Evolutionary conservation across 2,113 vertebrate species (phyloP).

Genomic region (Oceanites oceanicus): DNA sequence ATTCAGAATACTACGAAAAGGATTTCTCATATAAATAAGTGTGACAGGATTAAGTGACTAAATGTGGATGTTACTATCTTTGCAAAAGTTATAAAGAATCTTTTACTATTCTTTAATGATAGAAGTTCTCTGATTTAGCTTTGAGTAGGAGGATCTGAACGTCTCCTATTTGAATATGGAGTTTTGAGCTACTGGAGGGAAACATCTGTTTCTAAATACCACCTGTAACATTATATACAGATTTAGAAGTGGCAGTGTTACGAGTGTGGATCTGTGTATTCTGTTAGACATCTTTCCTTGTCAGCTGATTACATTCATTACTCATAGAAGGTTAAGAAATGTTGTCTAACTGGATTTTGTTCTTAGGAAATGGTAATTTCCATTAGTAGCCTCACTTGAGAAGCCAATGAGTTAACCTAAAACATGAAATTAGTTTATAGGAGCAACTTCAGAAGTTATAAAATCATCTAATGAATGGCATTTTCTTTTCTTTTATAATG

Average conservation of each 20-base stretch:
- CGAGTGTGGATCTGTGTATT: neutral
- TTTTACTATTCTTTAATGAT: neutral
- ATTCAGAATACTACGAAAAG: neutral
- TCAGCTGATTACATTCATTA: neutral
- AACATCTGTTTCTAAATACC: neutral
- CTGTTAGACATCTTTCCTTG: neutral
- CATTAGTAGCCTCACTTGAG: neutral
- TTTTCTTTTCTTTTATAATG: neutral
- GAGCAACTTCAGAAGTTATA: neutral
- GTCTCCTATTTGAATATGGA: neutral
- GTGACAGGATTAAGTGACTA: neutral
- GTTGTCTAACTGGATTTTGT: neutral
- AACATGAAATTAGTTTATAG: neutral
- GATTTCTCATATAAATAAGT: neutral
- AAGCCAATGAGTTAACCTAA: neutral
- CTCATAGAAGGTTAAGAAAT: neutral
- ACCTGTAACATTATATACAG: neutral
- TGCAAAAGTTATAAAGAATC: neutral
- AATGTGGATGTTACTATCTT: neutral
- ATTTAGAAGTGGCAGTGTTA: neutral
- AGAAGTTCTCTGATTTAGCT: neutral
- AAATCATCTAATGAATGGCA: neutral
- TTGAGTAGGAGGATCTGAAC: neutral
- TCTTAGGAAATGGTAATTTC: neutral
- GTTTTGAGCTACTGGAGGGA: neutral